phyloP scores from a whole-genome alignment of 2,113 vertebrate genomes.

The Tragulus kanchil region DNA sequence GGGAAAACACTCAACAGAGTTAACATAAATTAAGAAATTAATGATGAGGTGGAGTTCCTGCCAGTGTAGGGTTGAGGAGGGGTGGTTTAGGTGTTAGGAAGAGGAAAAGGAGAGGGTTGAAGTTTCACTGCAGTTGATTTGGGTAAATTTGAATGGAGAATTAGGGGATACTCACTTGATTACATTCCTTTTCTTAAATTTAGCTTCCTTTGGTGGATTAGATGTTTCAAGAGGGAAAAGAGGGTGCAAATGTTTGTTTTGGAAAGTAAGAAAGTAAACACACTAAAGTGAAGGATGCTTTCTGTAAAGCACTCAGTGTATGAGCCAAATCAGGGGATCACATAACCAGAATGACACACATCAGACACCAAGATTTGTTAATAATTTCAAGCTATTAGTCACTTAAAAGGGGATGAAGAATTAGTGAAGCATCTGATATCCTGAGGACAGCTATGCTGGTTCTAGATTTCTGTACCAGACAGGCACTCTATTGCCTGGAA shows the following conservation, averaged over 20 bases:
- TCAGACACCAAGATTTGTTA: neutral
- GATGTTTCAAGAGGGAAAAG: neutral
- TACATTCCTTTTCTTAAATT: neutral
- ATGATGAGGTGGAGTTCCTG: neutral
- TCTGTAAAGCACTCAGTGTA: neutral
- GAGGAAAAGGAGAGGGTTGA: neutral
- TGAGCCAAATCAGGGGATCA: neutral
- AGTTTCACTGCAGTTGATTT: neutral
- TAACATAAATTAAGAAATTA: neutral
- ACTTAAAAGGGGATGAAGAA: neutral
- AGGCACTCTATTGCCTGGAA: neutral
- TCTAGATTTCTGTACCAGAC: neutral
- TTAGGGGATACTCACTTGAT: neutral
- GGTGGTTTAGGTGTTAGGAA: neutral
- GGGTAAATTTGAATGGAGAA: neutral
- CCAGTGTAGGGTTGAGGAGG: fast-evolving
- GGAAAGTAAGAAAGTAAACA: neutral
- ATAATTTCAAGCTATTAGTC: neutral
- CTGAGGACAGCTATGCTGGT: neutral
- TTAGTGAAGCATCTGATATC: neutral
- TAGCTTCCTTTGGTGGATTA: neutral
- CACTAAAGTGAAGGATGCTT: neutral
- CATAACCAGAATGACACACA: neutral
- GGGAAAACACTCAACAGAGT: neutral
- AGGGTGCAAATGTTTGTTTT: neutral